Evolutionary conservation across 2,113 vertebrate species (phyloP), one percentile per base, ranked within the genome.

Genomic region (Mugil cephalus): DNA sequence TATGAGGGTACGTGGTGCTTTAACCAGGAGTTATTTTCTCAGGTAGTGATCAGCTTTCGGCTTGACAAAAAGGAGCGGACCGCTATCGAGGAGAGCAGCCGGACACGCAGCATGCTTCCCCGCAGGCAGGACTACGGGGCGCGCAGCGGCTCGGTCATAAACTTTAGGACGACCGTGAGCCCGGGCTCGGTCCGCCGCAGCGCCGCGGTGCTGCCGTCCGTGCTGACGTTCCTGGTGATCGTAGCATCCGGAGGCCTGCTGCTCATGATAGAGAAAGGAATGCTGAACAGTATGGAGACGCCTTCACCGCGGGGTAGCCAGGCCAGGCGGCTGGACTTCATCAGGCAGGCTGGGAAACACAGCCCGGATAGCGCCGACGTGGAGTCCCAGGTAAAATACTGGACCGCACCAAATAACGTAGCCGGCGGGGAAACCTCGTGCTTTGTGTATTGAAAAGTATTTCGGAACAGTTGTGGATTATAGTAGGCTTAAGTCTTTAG

Each of bases 141-240:
- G 5, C 82, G 85, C 12, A 80, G 79, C 62, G 55, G 77, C 46
- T 71, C 90, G 13, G 64, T 87, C 0, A 19, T 79, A 3, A 87
- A 78, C 87, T 88, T 91, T 6, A 82, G 89, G 64, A 56, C 75
- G 1, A 47, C 88, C 4, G 65, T 74, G 43, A 87, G 17, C 48
- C 58, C 87, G 10, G 63, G 68, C 36, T 88, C 91, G 0, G 75
- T 51, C 8, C 91, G 92, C 64, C 74, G 92, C 45, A 71, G 89
- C 81, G 73, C 95, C 8, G 85, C 94, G 19, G 88, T 98, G 10
- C 91, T 99, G 85, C 96, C 97, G 14, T 96, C 97, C 58, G 95
- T 98, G 93, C 92, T 98, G 59, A 98, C 97, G 90, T 98, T 99
- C 85, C 95, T 95, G 18, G 96, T 99, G 64, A 97, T 99, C 79